Evolutionary conservation across 2,113 vertebrate genomes (phyloP).

Genomic region (Limnothrissa miodon): DNA sequence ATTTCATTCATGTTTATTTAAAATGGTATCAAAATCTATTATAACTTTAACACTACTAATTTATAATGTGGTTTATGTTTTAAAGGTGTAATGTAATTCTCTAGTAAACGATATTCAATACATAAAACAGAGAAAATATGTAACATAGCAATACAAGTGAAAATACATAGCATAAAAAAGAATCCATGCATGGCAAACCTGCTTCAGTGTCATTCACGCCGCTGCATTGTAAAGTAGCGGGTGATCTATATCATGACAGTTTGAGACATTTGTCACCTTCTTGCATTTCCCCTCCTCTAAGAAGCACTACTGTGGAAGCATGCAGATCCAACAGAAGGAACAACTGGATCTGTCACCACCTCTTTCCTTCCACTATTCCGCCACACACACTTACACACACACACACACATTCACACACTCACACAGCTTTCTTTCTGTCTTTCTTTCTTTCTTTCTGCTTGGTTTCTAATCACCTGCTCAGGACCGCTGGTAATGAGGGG

Average conservation of each 20-base stretch:
- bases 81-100: too few species aligned
- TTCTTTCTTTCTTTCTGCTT: background rate
- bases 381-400: background rate
- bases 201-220: background rate
- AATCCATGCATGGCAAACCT: background rate
- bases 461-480: conserved; percentile 50
- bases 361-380: background rate
- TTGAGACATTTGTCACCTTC: background rate
- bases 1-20: background rate
- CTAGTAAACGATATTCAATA: background rate
- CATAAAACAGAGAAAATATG: background rate
- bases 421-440: background rate
- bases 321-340: background rate
- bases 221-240: background rate
- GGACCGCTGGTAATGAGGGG: conserved; percentile 51
- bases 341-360: background rate
- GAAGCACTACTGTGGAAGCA: background rate
- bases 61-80: background rate
- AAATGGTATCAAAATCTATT: background rate
- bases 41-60: background rate
- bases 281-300: background rate
- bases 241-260: background rate
- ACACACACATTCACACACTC: too few species aligned
- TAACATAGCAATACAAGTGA: background rate
- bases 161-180: background rate